Base-by-base conservation (phyloP, 1,140 invertebrate genomes). In the Trichoplusia ni region DNA sequence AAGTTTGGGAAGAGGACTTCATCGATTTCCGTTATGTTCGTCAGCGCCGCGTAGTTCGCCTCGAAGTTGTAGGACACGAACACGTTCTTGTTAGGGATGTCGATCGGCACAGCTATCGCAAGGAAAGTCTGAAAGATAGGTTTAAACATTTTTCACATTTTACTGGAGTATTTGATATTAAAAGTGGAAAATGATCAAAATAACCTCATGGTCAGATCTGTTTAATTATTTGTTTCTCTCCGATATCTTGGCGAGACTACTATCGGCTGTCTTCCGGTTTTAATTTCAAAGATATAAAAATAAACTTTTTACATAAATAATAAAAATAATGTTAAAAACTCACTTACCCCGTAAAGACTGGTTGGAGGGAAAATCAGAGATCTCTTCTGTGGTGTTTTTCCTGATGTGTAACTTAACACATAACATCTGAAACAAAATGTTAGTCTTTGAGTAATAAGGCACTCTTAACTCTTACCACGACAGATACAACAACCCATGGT, bases 21-120 rank as follows among this genome's bases (percentile, higher is more conserved):
- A 35, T 90, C 88, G 2, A 90, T 75, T 46, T 91, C 77, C 1
- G 87, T 87, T 23, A 87, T 84, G 40, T 91, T 91, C 2, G 71
- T 84, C 9, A 89, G 63, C 6, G 95, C 77, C 29, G 73, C 81
- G 86, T 95, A 95, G 79, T 93, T 95, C 0, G 93, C 93, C 77
- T 96, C 95, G 77, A 95, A 95, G 77, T 95, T 95, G 68, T 94
- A 95, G 0, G 95, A 95, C 33, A 95, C 86, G 62, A 94, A 95
- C 5, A 95, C 92, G 69, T 94, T 94, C 70, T 92, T 93, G 69
- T 92, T 91, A 1, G 94, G 94, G 31, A 95, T 89, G 71, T 95
- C 94, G 23, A 96, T 74, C 0, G 95, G 95, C 27, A 95, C 91
- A 0, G 95, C 94, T 25, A 95, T 89, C 0, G 95, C 95, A 5